Conservation (phyloP, 2,113 vertebrate genomes). For the Chloropsis cyanopogon region DNA sequence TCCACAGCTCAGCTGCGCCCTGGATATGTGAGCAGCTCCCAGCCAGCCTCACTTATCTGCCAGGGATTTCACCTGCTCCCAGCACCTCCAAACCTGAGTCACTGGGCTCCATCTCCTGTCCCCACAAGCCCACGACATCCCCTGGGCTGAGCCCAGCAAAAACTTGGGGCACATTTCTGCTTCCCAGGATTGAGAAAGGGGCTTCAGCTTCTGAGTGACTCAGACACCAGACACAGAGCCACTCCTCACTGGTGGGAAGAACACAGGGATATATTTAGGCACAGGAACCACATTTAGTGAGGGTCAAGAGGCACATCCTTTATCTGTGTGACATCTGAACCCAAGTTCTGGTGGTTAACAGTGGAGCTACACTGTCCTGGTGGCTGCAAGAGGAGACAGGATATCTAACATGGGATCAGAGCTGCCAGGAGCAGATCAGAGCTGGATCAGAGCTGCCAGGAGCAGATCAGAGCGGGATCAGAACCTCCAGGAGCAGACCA, state of each 20-base stretch:
- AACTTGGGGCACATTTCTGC: background rate
- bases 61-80: background rate
- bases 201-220: background rate
- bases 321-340: background rate
- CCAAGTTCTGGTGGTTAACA: background rate
- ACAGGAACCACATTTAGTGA: background rate
- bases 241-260: background rate
- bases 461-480: background rate
- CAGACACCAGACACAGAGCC: background rate
- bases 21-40: background rate
- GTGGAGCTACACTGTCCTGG: background rate
- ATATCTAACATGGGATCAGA: background rate
- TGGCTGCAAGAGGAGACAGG: background rate
- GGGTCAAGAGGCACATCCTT: background rate
- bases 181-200: background rate
- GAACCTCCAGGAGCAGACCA: background rate
- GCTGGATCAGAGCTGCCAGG: background rate
- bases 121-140: background rate
- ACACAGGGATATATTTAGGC: background rate
- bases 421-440: background rate
- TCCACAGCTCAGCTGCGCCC: background rate
- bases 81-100: background rate
- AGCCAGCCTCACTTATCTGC: background rate
- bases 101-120: background rate
- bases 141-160: background rate